Evolutionary conservation across 2,113 vertebrate genomes (phyloP), one percentile per base, ranked within the genome.

Genomic region (Ailuropoda melanoleuca): DNA sequence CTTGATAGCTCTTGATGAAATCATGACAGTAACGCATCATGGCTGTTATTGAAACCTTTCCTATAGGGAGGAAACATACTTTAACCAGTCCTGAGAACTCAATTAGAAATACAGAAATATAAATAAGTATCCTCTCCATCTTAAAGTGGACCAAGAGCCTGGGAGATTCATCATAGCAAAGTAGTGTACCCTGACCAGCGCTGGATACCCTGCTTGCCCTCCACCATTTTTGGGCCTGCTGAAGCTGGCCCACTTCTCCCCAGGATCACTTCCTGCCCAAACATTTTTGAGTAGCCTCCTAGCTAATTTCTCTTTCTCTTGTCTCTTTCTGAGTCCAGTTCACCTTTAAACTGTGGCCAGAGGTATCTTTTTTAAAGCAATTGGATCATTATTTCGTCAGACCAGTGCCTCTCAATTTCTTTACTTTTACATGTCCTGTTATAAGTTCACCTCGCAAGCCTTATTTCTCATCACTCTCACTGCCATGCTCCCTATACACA

Each of bases 1-100:
- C 75, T 98, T 98, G 97, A 98, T 96, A 97, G 97, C 86, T 98
- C 97, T 96, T 93, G 75, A 96, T 97, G 98, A 97, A 98, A 96
- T 97, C 77, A 88, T 96, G 98, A 98, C 96, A 98, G 15, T 96
- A 85, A 90, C 80, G n/a, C 48, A 64, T 91, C 74, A 14, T 56
- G 95, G 97, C 96, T 92, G 39, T 98, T 98, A 97, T 85, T 94
- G 64, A 19, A 29, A 93, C 58, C 66, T 72, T 68, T 81, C 64
- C 19, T 62, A 19, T 29, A 70, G 0, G 39, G n/a, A 82, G 77
- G 90, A 95, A 78, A 48, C 19, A 39, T 11, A 68, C 88, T 97
- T 93, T 81, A 53, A 24, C 82, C 39, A 75, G 29, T 81, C 29
- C 68, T 21, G 77, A 72, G 64, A 89, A 60, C 26, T 50, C 19